Conservation (phyloP, 2,797 vertebrate species). For the Diglossa cyanea region DNA sequence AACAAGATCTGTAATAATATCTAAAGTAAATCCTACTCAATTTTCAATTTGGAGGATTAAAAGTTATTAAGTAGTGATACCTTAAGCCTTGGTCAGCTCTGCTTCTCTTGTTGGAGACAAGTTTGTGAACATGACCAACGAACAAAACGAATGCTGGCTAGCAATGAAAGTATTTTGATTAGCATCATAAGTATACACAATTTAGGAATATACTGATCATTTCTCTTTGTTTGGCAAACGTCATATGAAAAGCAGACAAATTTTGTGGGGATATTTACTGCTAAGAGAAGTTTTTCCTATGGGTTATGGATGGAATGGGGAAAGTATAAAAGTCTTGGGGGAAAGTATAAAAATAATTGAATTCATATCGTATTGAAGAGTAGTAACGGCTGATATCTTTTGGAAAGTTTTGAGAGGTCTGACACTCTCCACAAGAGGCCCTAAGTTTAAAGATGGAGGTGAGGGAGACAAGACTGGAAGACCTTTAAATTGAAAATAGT, state of each 20-base stretch:
- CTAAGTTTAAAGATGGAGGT: neutral
- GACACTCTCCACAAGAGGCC: neutral
- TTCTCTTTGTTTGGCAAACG: neutral
- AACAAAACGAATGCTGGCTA: neutral
- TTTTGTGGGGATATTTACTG: neutral
- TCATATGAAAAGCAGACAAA: neutral
- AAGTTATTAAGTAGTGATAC: neutral
- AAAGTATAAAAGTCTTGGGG: neutral
- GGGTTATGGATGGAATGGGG: neutral
- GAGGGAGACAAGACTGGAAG: neutral
- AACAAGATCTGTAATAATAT: neutral
- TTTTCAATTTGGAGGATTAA: neutral
- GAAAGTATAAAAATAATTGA: neutral
- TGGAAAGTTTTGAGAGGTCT: neutral
- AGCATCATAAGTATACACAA: neutral
- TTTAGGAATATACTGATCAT: neutral
- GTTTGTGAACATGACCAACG: neutral
- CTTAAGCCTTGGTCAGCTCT: neutral
- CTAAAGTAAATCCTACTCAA: neutral
- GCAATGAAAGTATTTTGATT: neutral
- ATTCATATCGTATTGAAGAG: neutral
- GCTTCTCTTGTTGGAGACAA: neutral
- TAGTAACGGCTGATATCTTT: neutral
- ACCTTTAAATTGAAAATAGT: neutral
- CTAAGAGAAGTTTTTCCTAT: neutral